Percentiles rank a stretch among this genome's conserved stretches.
Evolutionary conservation across 2,797 vertebrate genomes (phyloP).

Genomic region (Adrianichthys oophorus): DNA sequence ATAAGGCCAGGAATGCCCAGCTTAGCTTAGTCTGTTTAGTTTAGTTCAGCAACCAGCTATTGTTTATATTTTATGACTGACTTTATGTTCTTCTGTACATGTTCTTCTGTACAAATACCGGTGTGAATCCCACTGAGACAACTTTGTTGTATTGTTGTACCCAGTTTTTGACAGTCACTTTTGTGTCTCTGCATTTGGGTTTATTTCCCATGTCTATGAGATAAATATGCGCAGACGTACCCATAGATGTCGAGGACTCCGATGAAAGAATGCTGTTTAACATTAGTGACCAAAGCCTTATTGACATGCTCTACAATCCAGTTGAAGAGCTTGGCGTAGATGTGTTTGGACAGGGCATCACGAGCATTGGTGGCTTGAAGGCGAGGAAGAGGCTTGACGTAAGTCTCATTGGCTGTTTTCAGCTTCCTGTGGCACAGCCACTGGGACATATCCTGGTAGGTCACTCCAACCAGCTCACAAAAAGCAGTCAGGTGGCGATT

Average conservation of each 20-base stretch:
- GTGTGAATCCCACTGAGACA: too few species aligned
- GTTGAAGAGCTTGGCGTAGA: constrained; percentile 96
- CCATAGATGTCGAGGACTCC: constrained; percentile 98
- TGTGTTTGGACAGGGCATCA: constrained; percentile 94
- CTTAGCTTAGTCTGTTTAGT: too few species aligned
- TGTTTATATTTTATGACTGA: too few species aligned
- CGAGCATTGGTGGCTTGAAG: constrained; percentile 93
- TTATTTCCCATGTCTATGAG: neutral
- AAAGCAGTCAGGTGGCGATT: constrained; percentile 88
- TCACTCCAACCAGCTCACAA: constrained; percentile 93
- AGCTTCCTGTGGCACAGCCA: constrained; percentile 98
- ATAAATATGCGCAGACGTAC: constrained; percentile 57
- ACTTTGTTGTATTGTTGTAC: too few species aligned
- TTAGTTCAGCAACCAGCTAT: too few species aligned
- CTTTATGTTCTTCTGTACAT: too few species aligned
- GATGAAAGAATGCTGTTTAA: constrained; percentile 96
- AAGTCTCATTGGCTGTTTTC: constrained; percentile 92
- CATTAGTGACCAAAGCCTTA: constrained; percentile 86
- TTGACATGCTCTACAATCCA: constrained; percentile 98
- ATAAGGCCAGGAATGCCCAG: too few species aligned
- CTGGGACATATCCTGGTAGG: constrained; percentile 95
- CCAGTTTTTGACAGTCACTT: too few species aligned
- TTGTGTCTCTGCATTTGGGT: too few species aligned
- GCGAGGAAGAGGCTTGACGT: constrained; percentile 92
- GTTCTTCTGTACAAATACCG: too few species aligned